These are phyloP conservation scores for Merodon equestris DNA, from an alignment of 2,888 invertebrate species.

Conservation along the genomic window DNA sequence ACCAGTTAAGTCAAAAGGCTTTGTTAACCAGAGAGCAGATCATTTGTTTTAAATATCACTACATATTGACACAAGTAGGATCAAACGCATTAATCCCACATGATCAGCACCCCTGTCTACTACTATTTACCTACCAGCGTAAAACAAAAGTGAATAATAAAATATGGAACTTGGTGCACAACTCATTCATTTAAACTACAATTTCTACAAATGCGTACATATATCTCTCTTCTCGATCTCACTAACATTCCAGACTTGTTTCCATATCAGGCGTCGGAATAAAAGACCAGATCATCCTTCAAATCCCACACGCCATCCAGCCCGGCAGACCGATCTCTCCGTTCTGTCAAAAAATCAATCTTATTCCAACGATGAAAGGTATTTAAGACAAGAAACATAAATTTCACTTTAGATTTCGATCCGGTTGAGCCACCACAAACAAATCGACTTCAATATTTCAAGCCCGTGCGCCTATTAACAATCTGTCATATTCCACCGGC, in stretches of 20 bases:
- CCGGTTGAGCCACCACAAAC: conserved; percentile 56
- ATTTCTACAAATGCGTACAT: too few species aligned
- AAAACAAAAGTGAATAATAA: too few species aligned
- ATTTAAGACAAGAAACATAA: conserved; percentile 60
- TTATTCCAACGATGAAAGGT: conserved; percentile 59
- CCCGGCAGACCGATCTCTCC: not conserved
- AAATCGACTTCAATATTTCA: conserved; percentile 61
- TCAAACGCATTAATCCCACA: too few species aligned
- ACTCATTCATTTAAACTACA: too few species aligned
- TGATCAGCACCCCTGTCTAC: too few species aligned
- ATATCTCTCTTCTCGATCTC: not conserved
- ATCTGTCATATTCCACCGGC: conserved; percentile 64
- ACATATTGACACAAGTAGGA: too few species aligned
- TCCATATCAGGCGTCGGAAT: not conserved
- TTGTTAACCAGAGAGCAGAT: too few species aligned
- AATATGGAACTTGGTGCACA: too few species aligned
- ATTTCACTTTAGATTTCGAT: conserved; percentile 64
- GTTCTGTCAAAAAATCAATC: conserved; percentile 56
- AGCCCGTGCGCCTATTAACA: conserved; percentile 58
- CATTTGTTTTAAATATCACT: too few species aligned
- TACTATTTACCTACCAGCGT: too few species aligned
- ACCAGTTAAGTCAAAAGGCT: too few species aligned
- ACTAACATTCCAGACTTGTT: conserved; percentile 1
- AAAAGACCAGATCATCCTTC: not conserved
- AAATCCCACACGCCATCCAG: not conserved